A percentile compares a stretch with the other conserved stretches of the same genome.
Conservation (phyloP, 2,888 invertebrate species). For the Polietes domitor region DNA sequence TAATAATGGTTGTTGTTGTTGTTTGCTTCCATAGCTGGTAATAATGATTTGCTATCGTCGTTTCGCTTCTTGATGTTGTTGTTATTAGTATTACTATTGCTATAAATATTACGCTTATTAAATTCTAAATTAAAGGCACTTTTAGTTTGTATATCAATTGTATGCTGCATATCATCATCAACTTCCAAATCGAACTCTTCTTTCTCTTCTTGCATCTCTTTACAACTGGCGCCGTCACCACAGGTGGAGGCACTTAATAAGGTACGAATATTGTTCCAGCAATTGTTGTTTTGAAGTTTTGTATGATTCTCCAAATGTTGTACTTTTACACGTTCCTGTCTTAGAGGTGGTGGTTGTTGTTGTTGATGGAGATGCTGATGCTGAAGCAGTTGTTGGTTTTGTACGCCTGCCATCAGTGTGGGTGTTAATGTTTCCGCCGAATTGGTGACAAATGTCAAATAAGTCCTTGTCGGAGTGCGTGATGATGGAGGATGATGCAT, state of each 20-base stretch:
- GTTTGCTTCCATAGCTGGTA: conserved; percentile 15
- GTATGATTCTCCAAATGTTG: conserved; percentile 67
- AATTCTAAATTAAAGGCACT: conserved; percentile 66
- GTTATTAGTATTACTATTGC: conserved; percentile 41
- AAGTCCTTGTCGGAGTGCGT: conserved; percentile 38
- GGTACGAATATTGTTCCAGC: conserved; percentile 66
- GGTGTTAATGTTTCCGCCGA: background rate
- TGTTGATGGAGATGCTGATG: conserved; percentile 23
- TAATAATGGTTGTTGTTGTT: conserved; percentile 39
- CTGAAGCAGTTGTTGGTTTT: too few species aligned
- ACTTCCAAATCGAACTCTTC: conserved; percentile 35
- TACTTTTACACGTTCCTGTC: conserved; percentile 66
- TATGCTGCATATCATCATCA: conserved; percentile 41
- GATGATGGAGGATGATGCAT: conserved; percentile 55
- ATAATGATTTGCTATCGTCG: conserved; percentile 50
- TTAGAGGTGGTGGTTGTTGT: conserved; percentile 14
- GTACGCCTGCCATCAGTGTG: conserved; percentile 16
- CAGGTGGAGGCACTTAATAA: conserved; percentile 60
- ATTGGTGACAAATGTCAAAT: conserved; percentile 46
- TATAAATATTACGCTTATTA: conserved; percentile 37
- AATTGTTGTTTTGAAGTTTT: conserved; percentile 69
- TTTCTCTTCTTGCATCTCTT: conserved; percentile 47
- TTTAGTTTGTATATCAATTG: conserved; percentile 58
- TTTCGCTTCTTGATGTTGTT: conserved; percentile 38
- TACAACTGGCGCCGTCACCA: conserved; percentile 25